Percentiles rank a stretch among this genome's conserved stretches.
Evolutionary conservation across 2,113 vertebrate genomes (phyloP).

Genomic region (Pica pica): DNA sequence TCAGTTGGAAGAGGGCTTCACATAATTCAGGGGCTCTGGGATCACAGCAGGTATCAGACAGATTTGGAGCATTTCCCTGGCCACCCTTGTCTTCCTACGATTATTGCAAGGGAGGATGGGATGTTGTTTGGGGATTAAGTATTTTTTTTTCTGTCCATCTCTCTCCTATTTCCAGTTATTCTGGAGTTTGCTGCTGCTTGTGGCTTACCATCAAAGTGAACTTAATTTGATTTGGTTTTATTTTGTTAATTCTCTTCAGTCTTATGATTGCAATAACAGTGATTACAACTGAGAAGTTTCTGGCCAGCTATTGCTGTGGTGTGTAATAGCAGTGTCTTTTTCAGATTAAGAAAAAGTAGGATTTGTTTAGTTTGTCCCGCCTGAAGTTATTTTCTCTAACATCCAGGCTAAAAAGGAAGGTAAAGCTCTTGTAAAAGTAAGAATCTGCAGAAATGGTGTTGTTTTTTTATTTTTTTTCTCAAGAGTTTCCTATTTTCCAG

Average conservation of each 20-base stretch:
- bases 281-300: not conserved
- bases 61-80: not conserved
- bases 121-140: not conserved
- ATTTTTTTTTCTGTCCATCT: not conserved
- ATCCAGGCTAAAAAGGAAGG: not conserved
- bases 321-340: not conserved
- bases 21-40: not conserved
- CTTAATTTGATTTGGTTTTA: not conserved
- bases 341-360: not conserved
- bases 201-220: not conserved
- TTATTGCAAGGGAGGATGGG: not conserved
- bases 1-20: not conserved
- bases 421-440: not conserved
- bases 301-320: not conserved
- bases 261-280: not conserved
- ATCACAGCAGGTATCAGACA: not conserved
- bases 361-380: not conserved
- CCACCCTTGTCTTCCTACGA: not conserved
- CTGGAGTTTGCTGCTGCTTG: not conserved
- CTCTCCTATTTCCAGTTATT: not conserved
- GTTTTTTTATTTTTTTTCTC: not conserved
- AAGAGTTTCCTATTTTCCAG: not conserved
- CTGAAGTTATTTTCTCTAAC: slow-evolving; percentile 7
- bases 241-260: slow-evolving; percentile 30
- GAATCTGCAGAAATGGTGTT: not conserved